phyloP scores from a whole-genome alignment of 2,888 invertebrate species.

The Osedax frankpressi region DNA sequence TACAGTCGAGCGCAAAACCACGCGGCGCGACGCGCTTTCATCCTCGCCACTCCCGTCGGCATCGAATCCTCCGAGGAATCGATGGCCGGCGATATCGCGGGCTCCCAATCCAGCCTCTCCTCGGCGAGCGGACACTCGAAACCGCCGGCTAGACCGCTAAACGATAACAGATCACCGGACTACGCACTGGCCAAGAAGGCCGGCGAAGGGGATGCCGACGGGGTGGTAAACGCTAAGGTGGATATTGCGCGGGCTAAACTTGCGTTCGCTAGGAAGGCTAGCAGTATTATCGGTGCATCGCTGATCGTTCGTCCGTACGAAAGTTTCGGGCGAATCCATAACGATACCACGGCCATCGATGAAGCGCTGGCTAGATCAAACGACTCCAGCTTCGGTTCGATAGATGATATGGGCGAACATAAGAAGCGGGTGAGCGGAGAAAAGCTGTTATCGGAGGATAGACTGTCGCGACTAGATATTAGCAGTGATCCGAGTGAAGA shows the following conservation, averaged over 20 bases:
- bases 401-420: background rate
- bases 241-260: background rate
- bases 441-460: background rate
- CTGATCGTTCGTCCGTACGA: slow-evolving; percentile 27
- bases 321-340: slow-evolving; percentile 28
- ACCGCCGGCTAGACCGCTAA: background rate
- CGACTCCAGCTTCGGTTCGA: background rate
- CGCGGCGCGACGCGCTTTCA: slow-evolving; percentile 25
- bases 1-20: slow-evolving; percentile 22
- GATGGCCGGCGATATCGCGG: slow-evolving; percentile 26
- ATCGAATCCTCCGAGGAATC: slow-evolving; percentile 29
- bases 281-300: background rate
- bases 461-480: background rate
- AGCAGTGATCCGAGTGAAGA: background rate
- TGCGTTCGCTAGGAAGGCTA: background rate
- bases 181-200: background rate
- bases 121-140: background rate
- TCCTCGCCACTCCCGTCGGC: slow-evolving; percentile 24
- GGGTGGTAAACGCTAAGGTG: too few species aligned
- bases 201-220: too few species aligned
- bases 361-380: slow-evolving; percentile 19
- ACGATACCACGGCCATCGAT: slow-evolving; percentile 26
- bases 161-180: background rate
- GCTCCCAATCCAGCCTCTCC: slow-evolving; percentile 19
- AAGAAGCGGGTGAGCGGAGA: background rate